These are phyloP conservation scores for Dicentrarchus labrax DNA, from an alignment of 2,113 vertebrate genomes.

Conservation along the genomic window DNA sequence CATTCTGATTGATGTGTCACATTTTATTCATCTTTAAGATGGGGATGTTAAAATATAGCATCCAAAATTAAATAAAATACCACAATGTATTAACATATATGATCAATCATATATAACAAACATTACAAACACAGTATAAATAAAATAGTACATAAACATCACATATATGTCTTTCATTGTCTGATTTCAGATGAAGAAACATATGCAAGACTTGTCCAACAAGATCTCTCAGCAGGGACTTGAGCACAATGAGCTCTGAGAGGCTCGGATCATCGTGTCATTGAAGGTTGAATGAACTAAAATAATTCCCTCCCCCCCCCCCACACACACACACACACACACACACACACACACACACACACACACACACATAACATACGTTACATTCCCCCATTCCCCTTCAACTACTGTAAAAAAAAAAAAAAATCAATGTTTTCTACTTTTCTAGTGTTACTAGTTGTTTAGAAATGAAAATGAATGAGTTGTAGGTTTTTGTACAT, in stretches of 20 bases:
- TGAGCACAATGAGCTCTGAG: conserved; percentile 94
- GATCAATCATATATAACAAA: not conserved
- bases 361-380: too few species aligned
- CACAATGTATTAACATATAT: not conserved
- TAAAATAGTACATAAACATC: not conserved
- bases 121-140: not conserved
- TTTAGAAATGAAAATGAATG: conserved; percentile 18
- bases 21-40: not conserved
- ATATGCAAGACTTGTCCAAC: conserved; percentile 92
- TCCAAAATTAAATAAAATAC: too few species aligned
- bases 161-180: not conserved
- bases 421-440: conserved; percentile 30
- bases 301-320: not conserved
- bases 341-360: not conserved
- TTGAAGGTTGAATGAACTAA: conserved; percentile 36
- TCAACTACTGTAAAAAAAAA: conserved; percentile 22
- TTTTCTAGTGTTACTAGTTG: conserved; percentile 31
- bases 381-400: not conserved
- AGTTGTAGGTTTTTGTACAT: conserved; percentile 36
- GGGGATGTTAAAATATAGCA: not conserved
- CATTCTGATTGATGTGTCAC: not conserved
- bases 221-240: conserved; percentile 90
- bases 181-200: conserved; percentile 93
- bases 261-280: not conserved
- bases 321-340: not conserved